Percentiles rank a stretch among this genome's conserved stretches.
phyloP scores from a whole-genome alignment of 2,888 invertebrate genomes.

The Mesodorylaimus sp. region DNA sequence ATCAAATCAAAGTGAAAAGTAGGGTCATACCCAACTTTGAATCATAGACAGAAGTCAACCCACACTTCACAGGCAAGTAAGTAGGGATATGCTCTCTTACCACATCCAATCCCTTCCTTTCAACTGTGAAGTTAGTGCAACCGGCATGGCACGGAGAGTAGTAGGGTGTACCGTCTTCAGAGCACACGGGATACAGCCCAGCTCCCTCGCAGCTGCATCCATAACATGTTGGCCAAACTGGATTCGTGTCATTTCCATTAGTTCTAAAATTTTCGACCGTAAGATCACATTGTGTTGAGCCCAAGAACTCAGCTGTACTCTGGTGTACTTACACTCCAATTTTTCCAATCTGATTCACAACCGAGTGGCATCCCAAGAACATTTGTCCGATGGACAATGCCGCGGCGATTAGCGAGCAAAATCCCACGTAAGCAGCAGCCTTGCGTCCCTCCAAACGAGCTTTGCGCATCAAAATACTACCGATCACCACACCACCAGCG shows the following conservation, averaged over 20 bases:
- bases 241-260: too few species aligned
- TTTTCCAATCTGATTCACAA: conserved; percentile 21
- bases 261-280: too few species aligned
- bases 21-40: too few species aligned
- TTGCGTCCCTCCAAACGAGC: conserved; percentile 18
- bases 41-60: too few species aligned
- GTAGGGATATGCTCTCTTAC: too few species aligned
- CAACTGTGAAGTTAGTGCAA: conserved; percentile 13
- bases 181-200: conserved; percentile 31
- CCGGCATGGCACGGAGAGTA: conserved; percentile 32
- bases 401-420: conserved; percentile 22
- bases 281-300: too few species aligned
- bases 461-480: conserved; percentile 19
- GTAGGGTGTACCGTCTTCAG: conserved; percentile 21
- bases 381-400: conserved; percentile 21
- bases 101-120: too few species aligned
- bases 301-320: too few species aligned
- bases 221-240: too few species aligned
- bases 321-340: conserved; percentile 12
- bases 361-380: conserved; percentile 24
- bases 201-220: conserved; percentile 28
- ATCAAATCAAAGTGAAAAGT: too few species aligned
- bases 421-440: conserved; percentile 22
- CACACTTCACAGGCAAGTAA: too few species aligned
- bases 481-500: conserved; percentile 21